These are phyloP conservation scores for Anguilla megastoma DNA, from an alignment of 2,797 vertebrate species.

Conservation along the genomic window DNA sequence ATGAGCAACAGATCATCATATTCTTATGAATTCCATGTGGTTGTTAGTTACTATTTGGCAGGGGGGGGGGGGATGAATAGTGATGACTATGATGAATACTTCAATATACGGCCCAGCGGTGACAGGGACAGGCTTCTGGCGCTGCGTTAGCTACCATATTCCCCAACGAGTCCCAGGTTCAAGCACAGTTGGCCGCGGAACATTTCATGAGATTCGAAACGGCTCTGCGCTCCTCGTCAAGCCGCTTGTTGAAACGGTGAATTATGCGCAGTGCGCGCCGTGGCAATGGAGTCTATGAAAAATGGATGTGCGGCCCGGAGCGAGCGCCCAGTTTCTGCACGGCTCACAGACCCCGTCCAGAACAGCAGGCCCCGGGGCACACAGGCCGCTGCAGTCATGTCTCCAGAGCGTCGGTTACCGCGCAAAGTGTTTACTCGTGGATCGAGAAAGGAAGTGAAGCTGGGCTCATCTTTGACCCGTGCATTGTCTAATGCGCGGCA, in stretches of 20 bases:
- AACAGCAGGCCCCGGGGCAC: background rate
- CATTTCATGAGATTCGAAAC: background rate
- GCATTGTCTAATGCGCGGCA: conserved; percentile 69
- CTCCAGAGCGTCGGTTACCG: conserved; percentile 50
- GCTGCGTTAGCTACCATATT: background rate
- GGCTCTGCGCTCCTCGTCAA: background rate
- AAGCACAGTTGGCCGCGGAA: background rate
- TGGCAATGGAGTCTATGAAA: background rate
- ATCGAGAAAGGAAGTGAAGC: conserved; percentile 68
- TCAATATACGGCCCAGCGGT: background rate
- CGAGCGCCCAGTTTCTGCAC: background rate
- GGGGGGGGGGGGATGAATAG: background rate
- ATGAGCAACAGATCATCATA: background rate
- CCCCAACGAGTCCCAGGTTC: background rate
- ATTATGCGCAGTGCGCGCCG: background rate
- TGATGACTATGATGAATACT: background rate
- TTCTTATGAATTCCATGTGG: background rate
- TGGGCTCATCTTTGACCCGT: conserved; percentile 71
- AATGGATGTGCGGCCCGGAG: background rate
- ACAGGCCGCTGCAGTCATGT: background rate
- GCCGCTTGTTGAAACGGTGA: background rate
- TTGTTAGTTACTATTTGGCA: background rate
- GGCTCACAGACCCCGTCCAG: background rate
- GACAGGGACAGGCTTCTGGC: conserved; percentile 3
- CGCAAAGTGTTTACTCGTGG: conserved; percentile 67